Base-by-base conservation (phyloP, 2,113 vertebrate species). In the Semicossyphus pulcher region DNA sequence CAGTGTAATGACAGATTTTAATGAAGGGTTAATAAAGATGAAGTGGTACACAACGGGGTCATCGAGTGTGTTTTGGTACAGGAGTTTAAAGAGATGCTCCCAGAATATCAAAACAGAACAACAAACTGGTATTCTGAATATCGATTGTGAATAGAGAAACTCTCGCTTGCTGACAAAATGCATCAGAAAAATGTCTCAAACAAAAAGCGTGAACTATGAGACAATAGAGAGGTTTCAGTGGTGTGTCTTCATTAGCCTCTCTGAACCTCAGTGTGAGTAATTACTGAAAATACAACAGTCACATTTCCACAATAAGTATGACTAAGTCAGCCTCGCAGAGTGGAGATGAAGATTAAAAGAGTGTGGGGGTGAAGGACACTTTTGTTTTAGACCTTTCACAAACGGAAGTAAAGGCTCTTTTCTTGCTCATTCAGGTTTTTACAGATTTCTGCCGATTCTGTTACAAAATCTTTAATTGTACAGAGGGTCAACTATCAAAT, bases 331-430 rank as follows among this genome's bases (percentile, higher is more conserved):
- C 23, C 12, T 56, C 45, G 52, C 69, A 56, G 57, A 59, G 51
- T 20, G 20, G 15, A 41, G 48, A 76, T 70, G 18, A 5, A 0
- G 4, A 15, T 72, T 47, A 63, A 65, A 78, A 7, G 4, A 60
- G 41, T 18, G 21, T 3, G 10, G 54, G 45, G n/a, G 51, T 60
- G 63, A 62, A 16, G 18, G 31, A 60, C 37, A 52, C 60, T 12
- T 70, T 42, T 45, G n/a, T 36, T 47, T 70, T 14, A 57, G 72
- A 80, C 72, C 53, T 80, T 80, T 10, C 28, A 60, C 36, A 16
- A 62, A 47, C 54, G 34, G 20, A 71, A 59, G 14, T 26, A 23
- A 21, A 53, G 20, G 31, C 26, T 61, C 20, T 0, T 36, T 42
- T 68, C n/a, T 16, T 23, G 16, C 26, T 42, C 5, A 16, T 39